phyloP scores from a whole-genome alignment of 2,797 vertebrate species.

The Phrynocephalus forsythii region DNA sequence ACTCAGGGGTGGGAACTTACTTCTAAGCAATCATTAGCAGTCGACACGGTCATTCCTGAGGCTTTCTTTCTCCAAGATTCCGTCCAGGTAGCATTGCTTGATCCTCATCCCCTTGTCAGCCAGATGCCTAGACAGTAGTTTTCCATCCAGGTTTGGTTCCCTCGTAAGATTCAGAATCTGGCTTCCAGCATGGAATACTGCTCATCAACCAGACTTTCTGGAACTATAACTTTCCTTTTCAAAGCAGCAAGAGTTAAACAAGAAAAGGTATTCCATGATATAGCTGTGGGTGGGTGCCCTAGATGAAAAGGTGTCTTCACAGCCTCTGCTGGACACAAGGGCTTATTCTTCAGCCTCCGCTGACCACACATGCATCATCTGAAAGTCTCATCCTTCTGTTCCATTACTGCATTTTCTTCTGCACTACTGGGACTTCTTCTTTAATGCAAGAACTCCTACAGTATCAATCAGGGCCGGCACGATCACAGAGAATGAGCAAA shows the following conservation, averaged over 20 bases:
- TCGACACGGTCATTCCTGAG: background rate
- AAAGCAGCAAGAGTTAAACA: background rate
- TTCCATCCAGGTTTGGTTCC: background rate
- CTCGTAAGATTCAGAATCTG: background rate
- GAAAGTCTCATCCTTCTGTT: no score
- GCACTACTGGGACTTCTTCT: background rate
- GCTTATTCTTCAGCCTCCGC: background rate
- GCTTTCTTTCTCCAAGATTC: background rate
- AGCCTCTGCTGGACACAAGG: background rate
- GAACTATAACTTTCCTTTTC: background rate
- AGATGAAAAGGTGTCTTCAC: background rate
- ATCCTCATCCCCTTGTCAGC: no score
- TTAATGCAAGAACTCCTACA: background rate
- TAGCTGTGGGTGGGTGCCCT: background rate
- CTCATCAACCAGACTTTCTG: background rate
- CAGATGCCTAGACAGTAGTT: background rate
- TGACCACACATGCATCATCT: no score
- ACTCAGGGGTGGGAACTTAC: background rate
- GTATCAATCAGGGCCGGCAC: background rate
- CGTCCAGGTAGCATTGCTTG: accelerated
- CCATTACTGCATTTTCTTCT: no score
- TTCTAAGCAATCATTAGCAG: background rate
- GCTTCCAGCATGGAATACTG: background rate
- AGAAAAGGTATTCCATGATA: background rate
- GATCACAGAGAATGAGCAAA: background rate